These are phyloP conservation scores for Phymorhynchus buccinoides DNA, from an alignment of 1,140 invertebrate genomes.

Conservation along the genomic window DNA sequence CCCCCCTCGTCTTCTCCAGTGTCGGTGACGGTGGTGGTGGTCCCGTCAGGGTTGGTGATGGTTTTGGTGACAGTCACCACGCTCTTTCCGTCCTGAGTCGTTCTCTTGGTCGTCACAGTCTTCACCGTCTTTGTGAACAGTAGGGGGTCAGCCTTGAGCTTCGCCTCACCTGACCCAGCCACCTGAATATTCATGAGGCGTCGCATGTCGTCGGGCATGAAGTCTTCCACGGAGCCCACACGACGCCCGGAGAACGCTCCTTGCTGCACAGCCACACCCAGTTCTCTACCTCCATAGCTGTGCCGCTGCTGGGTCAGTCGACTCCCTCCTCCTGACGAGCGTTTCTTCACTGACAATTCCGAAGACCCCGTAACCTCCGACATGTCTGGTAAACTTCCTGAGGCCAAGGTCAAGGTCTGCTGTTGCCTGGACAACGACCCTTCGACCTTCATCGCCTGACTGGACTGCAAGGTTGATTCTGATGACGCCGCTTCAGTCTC, in stretches of 20 bases:
- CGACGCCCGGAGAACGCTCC: constrained; percentile 27
- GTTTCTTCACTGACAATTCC: constrained; percentile 20
- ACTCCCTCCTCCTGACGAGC: not conserved
- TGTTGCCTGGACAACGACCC: not conserved
- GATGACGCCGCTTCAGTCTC: not conserved
- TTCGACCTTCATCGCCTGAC: not conserved
- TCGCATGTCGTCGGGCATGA: constrained; percentile 49
- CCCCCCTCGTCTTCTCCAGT: constrained; percentile 26
- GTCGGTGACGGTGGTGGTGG: constrained; percentile 26
- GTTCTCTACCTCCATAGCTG: constrained; percentile 13
- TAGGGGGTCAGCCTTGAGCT: not conserved
- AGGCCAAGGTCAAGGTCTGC: not conserved
- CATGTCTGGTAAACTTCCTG: not conserved
- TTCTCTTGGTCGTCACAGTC: constrained; percentile 42
- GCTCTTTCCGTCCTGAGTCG: constrained; percentile 24
- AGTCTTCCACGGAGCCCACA: constrained; percentile 49
- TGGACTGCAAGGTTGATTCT: not conserved
- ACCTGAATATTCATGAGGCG: constrained; percentile 46
- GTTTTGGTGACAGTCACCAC: constrained; percentile 32
- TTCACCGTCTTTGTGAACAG: not conserved
- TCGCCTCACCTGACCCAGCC: constrained; percentile 2
- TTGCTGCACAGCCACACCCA: not conserved
- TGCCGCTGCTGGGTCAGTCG: constrained; percentile 2
- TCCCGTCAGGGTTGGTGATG: constrained; percentile 39
- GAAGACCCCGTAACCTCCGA: not conserved